Conservation (phyloP, 2,888 invertebrate species). For the Oeneis ivallda region DNA sequence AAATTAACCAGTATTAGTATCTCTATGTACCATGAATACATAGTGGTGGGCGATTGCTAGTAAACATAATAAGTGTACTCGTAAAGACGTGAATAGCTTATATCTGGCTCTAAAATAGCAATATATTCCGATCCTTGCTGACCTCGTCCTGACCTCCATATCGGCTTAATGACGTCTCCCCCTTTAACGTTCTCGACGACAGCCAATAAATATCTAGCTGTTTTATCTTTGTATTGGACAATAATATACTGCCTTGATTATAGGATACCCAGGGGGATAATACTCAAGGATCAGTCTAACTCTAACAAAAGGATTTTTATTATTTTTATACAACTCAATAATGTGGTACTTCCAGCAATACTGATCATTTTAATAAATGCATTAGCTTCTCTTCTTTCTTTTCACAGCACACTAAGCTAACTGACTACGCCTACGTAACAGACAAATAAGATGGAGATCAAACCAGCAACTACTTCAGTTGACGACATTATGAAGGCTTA, state of each 20-base stretch:
- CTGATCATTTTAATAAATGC: too few relatives aligned
- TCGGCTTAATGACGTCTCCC: conserved; percentile 42
- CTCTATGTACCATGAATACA: background rate
- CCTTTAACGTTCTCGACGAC: conserved; percentile 42
- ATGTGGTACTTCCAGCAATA: background rate
- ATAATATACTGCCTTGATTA: conserved; percentile 32
- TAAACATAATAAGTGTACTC: conserved; percentile 2
- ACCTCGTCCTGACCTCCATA: conserved; percentile 41
- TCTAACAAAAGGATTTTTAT: conserved; percentile 11
- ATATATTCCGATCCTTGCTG: conserved; percentile 39
- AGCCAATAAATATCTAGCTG: conserved; percentile 41
- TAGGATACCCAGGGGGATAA: conserved; percentile 25
- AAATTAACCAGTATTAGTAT: background rate
- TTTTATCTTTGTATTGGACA: conserved; percentile 37
- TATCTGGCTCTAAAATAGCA: conserved; percentile 34
- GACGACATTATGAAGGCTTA: too few relatives aligned
- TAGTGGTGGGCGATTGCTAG: background rate
- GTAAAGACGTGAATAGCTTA: conserved; percentile 19
- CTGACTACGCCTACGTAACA: too few relatives aligned
- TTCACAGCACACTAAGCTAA: too few relatives aligned
- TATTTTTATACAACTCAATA: conserved; percentile 18
- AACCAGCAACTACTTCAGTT: too few relatives aligned
- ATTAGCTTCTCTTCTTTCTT: too few relatives aligned
- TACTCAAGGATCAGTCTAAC: conserved; percentile 19
- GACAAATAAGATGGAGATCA: too few relatives aligned